phyloP scores from a whole-genome alignment of 2,113 vertebrate genomes.

The Hypomesus transpacificus region DNA sequence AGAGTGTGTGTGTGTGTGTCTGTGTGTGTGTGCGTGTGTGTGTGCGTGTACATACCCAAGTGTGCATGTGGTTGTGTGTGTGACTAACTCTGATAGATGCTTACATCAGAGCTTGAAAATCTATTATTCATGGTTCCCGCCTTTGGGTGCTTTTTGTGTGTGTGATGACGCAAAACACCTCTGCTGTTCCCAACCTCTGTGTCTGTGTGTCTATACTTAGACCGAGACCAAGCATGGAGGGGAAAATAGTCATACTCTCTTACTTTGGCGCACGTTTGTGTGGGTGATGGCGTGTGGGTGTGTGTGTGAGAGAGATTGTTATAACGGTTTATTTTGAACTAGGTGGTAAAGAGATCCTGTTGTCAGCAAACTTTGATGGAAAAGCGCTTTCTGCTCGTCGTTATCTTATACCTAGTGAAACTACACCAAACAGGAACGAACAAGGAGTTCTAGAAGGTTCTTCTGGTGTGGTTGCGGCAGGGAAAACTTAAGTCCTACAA shows the following conservation, averaged over 20 bases:
- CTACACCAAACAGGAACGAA: too few relatives aligned
- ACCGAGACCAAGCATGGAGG: not conserved
- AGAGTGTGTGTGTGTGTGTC: too few relatives aligned
- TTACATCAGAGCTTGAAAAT: slow-evolving; percentile 35
- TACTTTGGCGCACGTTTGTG: not conserved
- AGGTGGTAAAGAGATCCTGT: too few relatives aligned
- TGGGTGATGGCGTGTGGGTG: not conserved
- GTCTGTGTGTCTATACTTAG: slow-evolving; percentile 9
- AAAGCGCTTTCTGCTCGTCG: not conserved
- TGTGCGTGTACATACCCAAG: too few relatives aligned
- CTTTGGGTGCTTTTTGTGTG: slow-evolving; percentile 19
- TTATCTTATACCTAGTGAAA: too few relatives aligned
- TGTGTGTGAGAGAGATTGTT: not conserved
- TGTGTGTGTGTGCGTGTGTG: too few relatives aligned
- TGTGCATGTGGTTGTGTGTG: too few relatives aligned
- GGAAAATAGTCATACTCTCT: not conserved
- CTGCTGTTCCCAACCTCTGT: slow-evolving; percentile 10
- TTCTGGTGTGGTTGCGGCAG: too few relatives aligned
- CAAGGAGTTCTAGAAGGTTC: too few relatives aligned
- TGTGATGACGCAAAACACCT: slow-evolving; percentile 47
- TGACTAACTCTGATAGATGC: not conserved
- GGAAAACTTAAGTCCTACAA: too few relatives aligned
- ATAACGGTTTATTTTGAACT: not conserved
- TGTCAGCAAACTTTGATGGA: not conserved
- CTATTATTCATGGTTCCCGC: slow-evolving; percentile 39